Evolutionary conservation across 2,113 vertebrate genomes (phyloP).

Genomic region (Mugil cephalus): DNA sequence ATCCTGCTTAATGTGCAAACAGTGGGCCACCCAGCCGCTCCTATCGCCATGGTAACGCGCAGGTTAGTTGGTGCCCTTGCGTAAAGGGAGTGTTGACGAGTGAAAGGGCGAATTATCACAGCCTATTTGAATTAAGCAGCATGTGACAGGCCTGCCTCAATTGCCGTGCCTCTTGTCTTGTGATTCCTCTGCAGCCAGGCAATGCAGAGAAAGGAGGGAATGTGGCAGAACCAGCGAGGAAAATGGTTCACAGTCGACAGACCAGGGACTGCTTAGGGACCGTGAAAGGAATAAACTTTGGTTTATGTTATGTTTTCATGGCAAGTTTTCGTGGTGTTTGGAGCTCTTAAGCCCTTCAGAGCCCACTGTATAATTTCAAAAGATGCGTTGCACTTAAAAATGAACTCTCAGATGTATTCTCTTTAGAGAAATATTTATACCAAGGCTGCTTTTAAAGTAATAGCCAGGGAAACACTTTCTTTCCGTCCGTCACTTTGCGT

Average conservation of each 20-base stretch:
- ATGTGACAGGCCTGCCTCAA: slow-evolving; percentile 72
- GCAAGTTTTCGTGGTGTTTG: neutral
- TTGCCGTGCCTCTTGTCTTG: slow-evolving; percentile 48
- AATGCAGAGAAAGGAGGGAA: slow-evolving; percentile 36
- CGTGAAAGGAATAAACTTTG: neutral
- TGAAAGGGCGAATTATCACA: slow-evolving; percentile 65
- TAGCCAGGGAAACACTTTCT: slow-evolving; percentile 16
- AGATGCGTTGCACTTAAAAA: neutral
- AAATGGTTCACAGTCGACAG: neutral
- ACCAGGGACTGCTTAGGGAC: neutral
- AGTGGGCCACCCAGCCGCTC: slow-evolving; percentile 30
- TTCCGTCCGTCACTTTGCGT: neutral
- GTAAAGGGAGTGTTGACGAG: slow-evolving; percentile 16
- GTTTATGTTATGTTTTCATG: neutral
- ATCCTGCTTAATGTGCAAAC: slow-evolving; percentile 22
- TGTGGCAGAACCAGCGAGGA: neutral
- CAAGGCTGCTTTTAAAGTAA: slow-evolving; percentile 22
- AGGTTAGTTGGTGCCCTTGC: slow-evolving; percentile 57
- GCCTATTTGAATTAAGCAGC: slow-evolving; percentile 69
- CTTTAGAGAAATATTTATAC: neutral
- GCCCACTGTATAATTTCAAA: neutral
- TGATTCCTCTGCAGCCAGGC: slow-evolving; percentile 57
- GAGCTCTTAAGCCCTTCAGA: neutral
- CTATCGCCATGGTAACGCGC: slow-evolving; percentile 55
- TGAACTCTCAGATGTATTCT: neutral